phyloP scores from a whole-genome alignment of 2,113 vertebrate genomes.

The Uropsilus gracilis region DNA sequence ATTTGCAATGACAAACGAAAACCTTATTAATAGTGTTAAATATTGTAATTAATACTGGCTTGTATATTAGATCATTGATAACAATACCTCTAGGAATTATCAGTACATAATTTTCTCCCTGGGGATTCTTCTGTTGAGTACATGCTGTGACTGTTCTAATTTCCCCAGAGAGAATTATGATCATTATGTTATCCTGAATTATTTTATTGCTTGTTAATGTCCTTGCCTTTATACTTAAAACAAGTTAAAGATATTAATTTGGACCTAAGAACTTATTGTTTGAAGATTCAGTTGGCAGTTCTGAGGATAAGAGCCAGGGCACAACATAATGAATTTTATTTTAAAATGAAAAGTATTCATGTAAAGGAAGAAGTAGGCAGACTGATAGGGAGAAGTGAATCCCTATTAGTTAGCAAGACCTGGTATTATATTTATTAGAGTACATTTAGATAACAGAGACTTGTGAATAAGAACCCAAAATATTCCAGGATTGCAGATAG shows the following conservation, averaged over 20 bases:
- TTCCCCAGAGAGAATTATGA: slow-evolving; percentile 56
- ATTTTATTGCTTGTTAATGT: slow-evolving; percentile 41
- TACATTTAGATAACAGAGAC: background rate
- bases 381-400: background rate
- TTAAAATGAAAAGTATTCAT: background rate
- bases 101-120: slow-evolving; percentile 55
- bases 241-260: slow-evolving; percentile 56
- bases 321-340: background rate
- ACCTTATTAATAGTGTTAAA: slow-evolving; percentile 55
- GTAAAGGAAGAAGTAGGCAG: background rate
- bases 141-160: slow-evolving; percentile 52
- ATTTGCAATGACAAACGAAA: slow-evolving; percentile 4
- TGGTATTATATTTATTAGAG: background rate
- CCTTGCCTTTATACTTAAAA: slow-evolving; percentile 22
- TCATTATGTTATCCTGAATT: background rate
- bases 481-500: background rate
- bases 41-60: slow-evolving; percentile 49
- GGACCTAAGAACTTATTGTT: slow-evolving; percentile 2
- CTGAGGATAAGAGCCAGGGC: background rate
- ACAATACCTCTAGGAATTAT: slow-evolving; percentile 48
- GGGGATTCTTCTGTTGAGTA: slow-evolving; percentile 23
- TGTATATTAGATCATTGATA: slow-evolving; percentile 39
- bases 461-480: background rate
- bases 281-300: background rate
- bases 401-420: background rate